A percentile compares a stretch with the other conserved stretches of the same genome.
These are phyloP conservation scores for Montipora capricornis DNA, from an alignment of 64 coral and sea anemone species.

Conservation along the genomic window DNA sequence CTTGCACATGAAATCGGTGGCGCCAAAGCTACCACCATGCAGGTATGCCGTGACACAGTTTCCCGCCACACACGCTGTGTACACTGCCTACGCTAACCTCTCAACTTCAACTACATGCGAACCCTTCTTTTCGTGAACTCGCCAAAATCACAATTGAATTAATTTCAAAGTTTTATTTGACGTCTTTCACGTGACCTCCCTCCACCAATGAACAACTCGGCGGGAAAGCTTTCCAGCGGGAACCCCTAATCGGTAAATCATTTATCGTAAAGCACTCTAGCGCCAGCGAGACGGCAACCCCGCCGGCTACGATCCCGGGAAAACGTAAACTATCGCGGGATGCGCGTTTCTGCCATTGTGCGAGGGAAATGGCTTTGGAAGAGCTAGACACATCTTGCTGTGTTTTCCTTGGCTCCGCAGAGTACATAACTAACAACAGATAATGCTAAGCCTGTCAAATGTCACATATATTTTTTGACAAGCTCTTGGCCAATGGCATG, in stretches of 20 bases:
- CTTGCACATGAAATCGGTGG: conserved; percentile 1
- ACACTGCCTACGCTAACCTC: conserved; percentile 32
- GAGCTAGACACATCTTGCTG: neutral
- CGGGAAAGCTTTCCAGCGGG: conserved; percentile 55
- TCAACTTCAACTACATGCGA: conserved; percentile 42
- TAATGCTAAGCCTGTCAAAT: conserved; percentile 23
- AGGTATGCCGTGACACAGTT: conserved; percentile 31
- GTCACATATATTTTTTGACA: conserved; percentile 26
- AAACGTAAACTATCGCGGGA: conserved; percentile 7
- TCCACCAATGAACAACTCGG: conserved; percentile 40
- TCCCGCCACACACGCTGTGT: conserved; percentile 41
- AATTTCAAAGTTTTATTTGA: neutral
- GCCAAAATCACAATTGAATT: conserved; percentile 35
- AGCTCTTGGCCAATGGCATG: conserved; percentile 18
- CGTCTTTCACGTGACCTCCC: neutral
- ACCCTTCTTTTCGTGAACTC: conserved; percentile 36
- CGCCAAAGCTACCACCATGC: neutral
- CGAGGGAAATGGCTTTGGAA: neutral
- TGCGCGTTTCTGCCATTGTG: conserved; percentile 1
- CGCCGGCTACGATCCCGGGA: conserved; percentile 3
- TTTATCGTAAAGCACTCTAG: conserved; percentile 38
- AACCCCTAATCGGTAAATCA: conserved; percentile 39
- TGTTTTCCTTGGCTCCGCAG: neutral
- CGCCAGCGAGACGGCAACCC: conserved; percentile 20
- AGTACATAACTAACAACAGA: neutral